Base-by-base conservation (phyloP, 2,888 invertebrate genomes). In the Aquatica leii region DNA sequence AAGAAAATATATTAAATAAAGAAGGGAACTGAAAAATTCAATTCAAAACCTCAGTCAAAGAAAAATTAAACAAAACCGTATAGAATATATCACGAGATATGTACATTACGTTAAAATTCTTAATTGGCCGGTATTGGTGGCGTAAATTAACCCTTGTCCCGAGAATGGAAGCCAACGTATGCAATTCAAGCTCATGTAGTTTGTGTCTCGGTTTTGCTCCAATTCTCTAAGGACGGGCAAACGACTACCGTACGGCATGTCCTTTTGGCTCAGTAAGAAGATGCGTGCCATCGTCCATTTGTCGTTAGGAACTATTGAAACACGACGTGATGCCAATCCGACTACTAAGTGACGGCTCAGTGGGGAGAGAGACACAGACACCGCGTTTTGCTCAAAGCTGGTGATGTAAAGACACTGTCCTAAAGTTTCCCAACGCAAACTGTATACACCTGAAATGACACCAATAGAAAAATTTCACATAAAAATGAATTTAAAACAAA, bases 301-400 rank as follows among this genome's bases (percentile, higher is more conserved):
- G 46, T 86, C 84, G 74, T 84, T 85, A 11, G 86, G 84, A 63
- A 86, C 84, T 41, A 88, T 83, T 48, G 86, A 84, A 12, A 84
- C 81, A 43, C 89, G 83, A 0, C 89, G 84, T 34, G 90, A 88
- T 62, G 92, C 92, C 37, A 94, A 84, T 11, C 94, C 94, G 20
- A 94, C 93, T 46, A 94, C 86, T 21, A 94, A 84, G 81, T 93
- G 91, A 20, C 91, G 86, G 68, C 88, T 88, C 11, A 91, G 87
- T 1, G 94, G 94, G n/a, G 94, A 94, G 68, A 95, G 83, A 65
- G 93, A 92, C 40, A 94, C 90, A 0, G 94, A 94, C 51, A 94
- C 91, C 1, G 92, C 93, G 78, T 90, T 90, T 74, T 92, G 91
- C 74, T 91, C 90, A 68, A 91, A 86, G 76, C 86, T 87, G 4